A percentile compares a stretch with the other conserved stretches of the same genome.
These are phyloP conservation scores for Polypterus senegalus DNA, from an alignment of 2,113 vertebrate genomes.

Conservation along the genomic window DNA sequence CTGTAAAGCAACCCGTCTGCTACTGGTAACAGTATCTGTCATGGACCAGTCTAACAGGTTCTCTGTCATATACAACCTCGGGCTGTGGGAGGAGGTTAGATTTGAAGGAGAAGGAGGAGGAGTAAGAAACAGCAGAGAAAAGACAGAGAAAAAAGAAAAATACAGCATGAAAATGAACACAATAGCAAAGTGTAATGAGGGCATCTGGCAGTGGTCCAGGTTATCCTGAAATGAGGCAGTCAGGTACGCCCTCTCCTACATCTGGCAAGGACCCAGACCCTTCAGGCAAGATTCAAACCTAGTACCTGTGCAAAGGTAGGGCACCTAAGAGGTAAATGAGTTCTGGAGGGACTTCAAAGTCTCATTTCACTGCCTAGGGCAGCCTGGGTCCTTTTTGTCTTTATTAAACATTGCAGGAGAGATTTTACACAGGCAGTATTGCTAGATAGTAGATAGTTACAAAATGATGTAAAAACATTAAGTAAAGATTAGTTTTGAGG, in stretches of 20 bases:
- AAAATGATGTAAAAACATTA: no score
- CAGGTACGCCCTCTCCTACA: no score
- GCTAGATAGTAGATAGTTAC: no score
- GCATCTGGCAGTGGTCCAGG: slow-evolving; percentile 25
- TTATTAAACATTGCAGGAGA: no score
- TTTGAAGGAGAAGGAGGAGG: slow-evolving; percentile 19
- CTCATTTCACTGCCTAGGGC: slow-evolving; percentile 39
- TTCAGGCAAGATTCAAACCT: slow-evolving; percentile 27
- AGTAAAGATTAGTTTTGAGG: no score
- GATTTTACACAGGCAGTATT: no score
- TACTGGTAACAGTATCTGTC: no score
- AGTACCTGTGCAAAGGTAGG: slow-evolving; percentile 37
- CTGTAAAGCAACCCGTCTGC: no score
- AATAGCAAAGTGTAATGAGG: no score
- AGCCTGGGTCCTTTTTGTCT: slow-evolving; percentile 34
- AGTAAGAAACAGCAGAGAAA: slow-evolving; percentile 23
- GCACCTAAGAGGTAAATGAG: slow-evolving; percentile 34
- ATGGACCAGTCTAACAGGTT: slow-evolving; percentile 42
- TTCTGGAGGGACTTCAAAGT: slow-evolving; percentile 60
- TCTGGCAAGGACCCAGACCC: no score
- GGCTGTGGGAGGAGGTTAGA: slow-evolving; percentile 17
- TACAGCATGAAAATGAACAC: not conserved
- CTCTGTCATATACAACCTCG: slow-evolving; percentile 31
- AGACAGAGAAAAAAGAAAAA: slow-evolving; percentile 13
- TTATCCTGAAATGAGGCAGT: slow-evolving; percentile 22